Base-by-base conservation (phyloP, 1,140 invertebrate species). In the Drosophila simulans region DNA sequence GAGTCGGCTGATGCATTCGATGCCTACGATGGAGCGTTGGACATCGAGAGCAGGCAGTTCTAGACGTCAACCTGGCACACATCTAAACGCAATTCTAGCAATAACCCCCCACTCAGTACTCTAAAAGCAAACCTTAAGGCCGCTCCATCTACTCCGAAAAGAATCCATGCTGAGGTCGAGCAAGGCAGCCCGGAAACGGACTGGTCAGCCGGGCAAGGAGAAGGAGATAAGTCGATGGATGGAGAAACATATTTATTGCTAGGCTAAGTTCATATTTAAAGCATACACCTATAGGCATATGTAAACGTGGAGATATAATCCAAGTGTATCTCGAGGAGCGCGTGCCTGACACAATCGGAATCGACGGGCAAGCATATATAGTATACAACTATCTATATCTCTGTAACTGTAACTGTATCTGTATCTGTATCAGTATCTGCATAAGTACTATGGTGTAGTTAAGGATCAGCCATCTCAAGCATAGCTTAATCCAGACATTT, bases 21-120 rank as follows among this genome's bases (percentile, higher is more conserved):
- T 56, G 77, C 63, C 37, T 74, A 70, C 46, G 66, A 78, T 42
- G 75, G 65, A 72, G 74, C 75, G n/a, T 27, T 78, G 43, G 52
- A 78, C 40, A 57, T 77, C 25, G 75, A 77, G 27, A 80, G 70
- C 70, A 75, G 78, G 35, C 71, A 81, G 37, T 82, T 82, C 70
- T 81, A 82, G 58, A 43, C 34, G n/a, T 55, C 55, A 52, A 54
- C 39, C 27, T 55, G 60, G 43, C 52, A 75, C 55, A 42, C 40
- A 73, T 54, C 70, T 42, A 48, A 60, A 72, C 52, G 83, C 84
- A 88, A 83, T 88, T 88, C 83, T 88, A 88, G 84, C 83, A 88
- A 88, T 88, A 82, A 2, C 12, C 37, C 66, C 31, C 20, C 20
- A 22, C 20, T 22, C 31, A 15, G 37, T 40, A 48, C 42, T 52